A percentile compares a stretch with the other conserved stretches of the same genome.
Evolutionary conservation across 30 jellyfish, hydroid and myxozoan species (phyloP).

Genomic region (Mastigias papua): DNA sequence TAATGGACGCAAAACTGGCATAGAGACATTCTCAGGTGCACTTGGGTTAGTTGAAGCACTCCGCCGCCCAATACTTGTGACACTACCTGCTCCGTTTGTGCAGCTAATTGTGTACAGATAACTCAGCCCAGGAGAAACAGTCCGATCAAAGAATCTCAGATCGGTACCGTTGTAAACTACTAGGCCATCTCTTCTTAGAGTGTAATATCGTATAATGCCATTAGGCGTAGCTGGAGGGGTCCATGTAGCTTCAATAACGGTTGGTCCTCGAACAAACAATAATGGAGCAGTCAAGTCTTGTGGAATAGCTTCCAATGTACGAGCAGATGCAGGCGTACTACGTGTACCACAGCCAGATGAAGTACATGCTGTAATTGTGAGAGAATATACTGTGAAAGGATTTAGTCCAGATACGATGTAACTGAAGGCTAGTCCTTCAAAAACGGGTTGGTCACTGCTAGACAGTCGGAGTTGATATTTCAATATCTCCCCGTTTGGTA

Average conservation of each 20-base stretch:
- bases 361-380: conserved; percentile 88
- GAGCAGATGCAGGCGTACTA: conserved; percentile 75
- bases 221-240: conserved; percentile 82
- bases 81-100: conserved; percentile 86
- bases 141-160: conserved; percentile 75
- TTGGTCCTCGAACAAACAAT: conserved; percentile 84
- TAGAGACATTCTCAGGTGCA: conserved; percentile 87
- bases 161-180: conserved; percentile 94
- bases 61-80: conserved; percentile 70
- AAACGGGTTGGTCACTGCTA: conserved; percentile 65
- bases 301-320: conserved; percentile 86
- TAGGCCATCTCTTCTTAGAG: conserved; percentile 62
- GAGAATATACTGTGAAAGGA: conserved; percentile 79
- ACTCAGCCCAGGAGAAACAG: conserved; percentile 91
- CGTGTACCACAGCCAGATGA: conserved; percentile 78
- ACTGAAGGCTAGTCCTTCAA: conserved; percentile 84
- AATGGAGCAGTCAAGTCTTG: conserved; percentile 76
- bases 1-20: conserved; percentile 76
- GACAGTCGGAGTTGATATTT: conserved; percentile 79
- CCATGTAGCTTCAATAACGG: conserved; percentile 91
- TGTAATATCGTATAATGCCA: conserved; percentile 80
- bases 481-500: conserved; percentile 86
- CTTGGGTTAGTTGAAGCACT: conserved; percentile 79
- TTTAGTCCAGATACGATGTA: conserved; percentile 74
- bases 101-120: conserved; percentile 80